A percentile compares a stretch with the other conserved stretches of the same genome.
phyloP scores from a whole-genome alignment of 2,888 invertebrate species.

The Gymnoscelis rufifasciata region DNA sequence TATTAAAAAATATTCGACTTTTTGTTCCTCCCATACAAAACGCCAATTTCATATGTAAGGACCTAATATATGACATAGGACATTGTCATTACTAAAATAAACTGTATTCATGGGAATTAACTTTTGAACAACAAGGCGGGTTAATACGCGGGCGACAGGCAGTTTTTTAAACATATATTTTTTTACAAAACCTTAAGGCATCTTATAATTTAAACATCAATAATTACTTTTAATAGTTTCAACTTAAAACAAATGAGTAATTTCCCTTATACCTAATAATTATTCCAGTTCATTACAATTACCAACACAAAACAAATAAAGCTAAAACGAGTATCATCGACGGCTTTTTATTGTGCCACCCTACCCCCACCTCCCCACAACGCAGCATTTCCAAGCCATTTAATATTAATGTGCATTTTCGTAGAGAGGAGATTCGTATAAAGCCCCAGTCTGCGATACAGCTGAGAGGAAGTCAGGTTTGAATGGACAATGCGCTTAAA shows the following conservation, averaged over 20 bases:
- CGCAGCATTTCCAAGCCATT: constrained; percentile 80
- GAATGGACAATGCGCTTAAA: constrained; percentile 66
- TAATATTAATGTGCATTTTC: constrained; percentile 81
- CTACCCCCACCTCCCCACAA: constrained; percentile 49
- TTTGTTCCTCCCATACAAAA: too few species aligned
- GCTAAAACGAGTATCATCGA: constrained; percentile 64
- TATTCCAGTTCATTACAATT: constrained; percentile 10
- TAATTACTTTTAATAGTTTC: background rate
- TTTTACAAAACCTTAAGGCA: background rate
- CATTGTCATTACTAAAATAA: too few species aligned
- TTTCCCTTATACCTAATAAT: too few species aligned
- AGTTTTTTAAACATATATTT: too few species aligned
- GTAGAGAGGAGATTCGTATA: constrained; percentile 76
- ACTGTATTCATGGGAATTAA: too few species aligned
- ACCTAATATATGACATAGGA: too few species aligned
- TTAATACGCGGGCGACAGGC: too few species aligned
- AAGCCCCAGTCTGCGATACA: constrained; percentile 74
- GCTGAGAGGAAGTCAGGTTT: constrained; percentile 53
- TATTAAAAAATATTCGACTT: too few species aligned
- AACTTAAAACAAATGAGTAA: too few species aligned
- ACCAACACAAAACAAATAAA: constrained; percentile 42
- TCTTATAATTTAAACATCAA: background rate
- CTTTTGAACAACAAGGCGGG: too few species aligned
- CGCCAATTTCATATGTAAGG: too few species aligned
- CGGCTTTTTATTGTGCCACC: constrained; percentile 68